Base-by-base conservation (phyloP, 2,113 vertebrate species). In the Eubucco bourcierii region DNA sequence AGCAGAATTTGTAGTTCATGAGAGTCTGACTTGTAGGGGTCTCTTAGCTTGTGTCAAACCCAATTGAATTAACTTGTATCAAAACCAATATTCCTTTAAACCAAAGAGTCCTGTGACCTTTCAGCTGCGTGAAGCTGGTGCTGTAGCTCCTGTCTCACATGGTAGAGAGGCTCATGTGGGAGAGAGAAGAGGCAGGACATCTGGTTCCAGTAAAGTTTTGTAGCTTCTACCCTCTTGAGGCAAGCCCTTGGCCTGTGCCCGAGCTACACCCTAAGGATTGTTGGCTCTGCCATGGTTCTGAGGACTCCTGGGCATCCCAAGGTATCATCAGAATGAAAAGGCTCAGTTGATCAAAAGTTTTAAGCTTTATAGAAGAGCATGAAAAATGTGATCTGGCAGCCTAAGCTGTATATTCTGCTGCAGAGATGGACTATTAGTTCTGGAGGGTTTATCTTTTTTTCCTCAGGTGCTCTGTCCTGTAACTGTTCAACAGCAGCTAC, bases 241-340 rank as follows among this genome's bases (percentile, higher is more conserved):
- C 64, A 90, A 63, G 20, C 17, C 12, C 24, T 60, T 46, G 71
- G 56, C 24, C 58, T 37, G 18, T 58, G 25, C 39, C 33, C 8
- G 7, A 50, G 0, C 47, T 81, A 19, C 0, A 0, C 66, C 29
- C 20, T 29, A 18, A 80, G 73, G 59, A 75, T 0, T 6, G 4
- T 41, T 15, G 59, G 3, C 25, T 83, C 37, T 65, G n/a, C 34
- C 2, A 0, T 1, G 1, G 23, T 55, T 80, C 12, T 46, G 31
- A 25, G 27, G 41, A 6, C 34, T 80, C 87, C 24, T 44, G 56
- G 37, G 8, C 31, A 29, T 71, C 28, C 33, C 12, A 9, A 13
- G 34, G 5, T 33, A 25, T 29, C 39, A 68, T 34, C 15, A 53
- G 14, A 81, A 39, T 65, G 44, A 79, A 65, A 91, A 39, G 5